phyloP scores from a whole-genome alignment of 1,140 invertebrate genomes.

The Lucilia cuprina region DNA sequence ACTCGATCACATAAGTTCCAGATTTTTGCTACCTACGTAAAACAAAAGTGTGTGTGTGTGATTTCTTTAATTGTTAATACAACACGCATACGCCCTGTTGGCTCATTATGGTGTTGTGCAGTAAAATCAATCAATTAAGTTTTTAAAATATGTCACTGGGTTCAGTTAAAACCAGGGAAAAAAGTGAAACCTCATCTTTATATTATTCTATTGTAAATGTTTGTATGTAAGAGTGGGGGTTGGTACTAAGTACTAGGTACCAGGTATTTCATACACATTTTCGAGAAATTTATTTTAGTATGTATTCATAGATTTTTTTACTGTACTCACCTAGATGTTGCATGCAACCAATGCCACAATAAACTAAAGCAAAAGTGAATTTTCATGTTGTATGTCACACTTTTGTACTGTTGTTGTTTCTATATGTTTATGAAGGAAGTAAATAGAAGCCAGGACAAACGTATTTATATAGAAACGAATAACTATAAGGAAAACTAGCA shows the following conservation, averaged over 20 bases:
- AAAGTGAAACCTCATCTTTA: conserved; percentile 3
- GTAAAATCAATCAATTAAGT: too few species aligned
- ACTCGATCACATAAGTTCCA: too few species aligned
- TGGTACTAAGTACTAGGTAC: background rate
- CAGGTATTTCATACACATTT: background rate
- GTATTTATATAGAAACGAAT: background rate
- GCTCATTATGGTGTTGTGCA: too few species aligned
- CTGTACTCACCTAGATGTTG: background rate
- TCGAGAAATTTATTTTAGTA: background rate
- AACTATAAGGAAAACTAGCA: background rate
- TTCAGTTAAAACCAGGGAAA: background rate
- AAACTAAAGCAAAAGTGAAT: conserved; percentile 31
- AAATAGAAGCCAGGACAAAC: background rate
- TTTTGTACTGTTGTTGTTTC: background rate
- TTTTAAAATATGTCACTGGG: background rate
- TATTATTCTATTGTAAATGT: background rate
- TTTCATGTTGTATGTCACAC: conserved; percentile 27
- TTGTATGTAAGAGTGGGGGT: too few species aligned
- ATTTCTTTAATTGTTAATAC: too few species aligned
- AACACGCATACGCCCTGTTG: too few species aligned
- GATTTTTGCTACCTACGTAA: too few species aligned
- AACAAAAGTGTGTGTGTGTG: too few species aligned
- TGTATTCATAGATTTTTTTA: background rate
- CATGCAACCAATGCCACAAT: conserved; percentile 27
- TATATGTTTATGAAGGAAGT: conserved; percentile 18